Evolutionary conservation across 1,140 invertebrate genomes (phyloP).

Genomic region (Drosophila kikkawai): DNA sequence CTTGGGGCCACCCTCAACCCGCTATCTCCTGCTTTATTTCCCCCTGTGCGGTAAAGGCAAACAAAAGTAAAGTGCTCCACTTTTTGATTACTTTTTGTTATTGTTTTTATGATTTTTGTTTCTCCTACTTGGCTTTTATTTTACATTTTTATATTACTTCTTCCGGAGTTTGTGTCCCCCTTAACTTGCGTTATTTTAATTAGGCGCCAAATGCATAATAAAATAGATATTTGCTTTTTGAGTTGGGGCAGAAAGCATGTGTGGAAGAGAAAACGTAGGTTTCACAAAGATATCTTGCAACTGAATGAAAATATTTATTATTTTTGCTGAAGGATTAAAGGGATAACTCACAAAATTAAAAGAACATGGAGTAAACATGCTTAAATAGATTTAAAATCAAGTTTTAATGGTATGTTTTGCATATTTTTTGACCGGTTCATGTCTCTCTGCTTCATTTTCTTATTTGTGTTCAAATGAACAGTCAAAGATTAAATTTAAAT

Average conservation of each 20-base stretch:
- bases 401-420: too few species aligned
- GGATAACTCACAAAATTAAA: too few species aligned
- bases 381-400: too few species aligned
- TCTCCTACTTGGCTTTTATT: constrained; percentile 68
- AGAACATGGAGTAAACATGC: too few species aligned
- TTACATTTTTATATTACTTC: constrained; percentile 64
- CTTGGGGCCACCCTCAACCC: background rate
- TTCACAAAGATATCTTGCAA: background rate
- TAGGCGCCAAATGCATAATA: constrained; percentile 77
- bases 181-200: constrained; percentile 61
- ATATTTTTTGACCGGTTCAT: background rate
- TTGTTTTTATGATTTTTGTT: constrained; percentile 76
- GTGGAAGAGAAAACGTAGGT: background rate
- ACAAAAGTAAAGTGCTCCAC: constrained; percentile 67
- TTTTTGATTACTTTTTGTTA: constrained; percentile 82
- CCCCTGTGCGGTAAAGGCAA: constrained; percentile 38
- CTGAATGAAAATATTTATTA: background rate
- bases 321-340: background rate
- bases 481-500: constrained; percentile 1
- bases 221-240: constrained; percentile 44
- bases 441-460: background rate
- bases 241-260: background rate
- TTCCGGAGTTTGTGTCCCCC: constrained; percentile 27
- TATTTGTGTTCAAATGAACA: constrained; percentile 7
- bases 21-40: constrained; percentile 16